These are phyloP conservation scores for Ooceraea biroi DNA, from an alignment of 1,140 invertebrate species.

Conservation along the genomic window DNA sequence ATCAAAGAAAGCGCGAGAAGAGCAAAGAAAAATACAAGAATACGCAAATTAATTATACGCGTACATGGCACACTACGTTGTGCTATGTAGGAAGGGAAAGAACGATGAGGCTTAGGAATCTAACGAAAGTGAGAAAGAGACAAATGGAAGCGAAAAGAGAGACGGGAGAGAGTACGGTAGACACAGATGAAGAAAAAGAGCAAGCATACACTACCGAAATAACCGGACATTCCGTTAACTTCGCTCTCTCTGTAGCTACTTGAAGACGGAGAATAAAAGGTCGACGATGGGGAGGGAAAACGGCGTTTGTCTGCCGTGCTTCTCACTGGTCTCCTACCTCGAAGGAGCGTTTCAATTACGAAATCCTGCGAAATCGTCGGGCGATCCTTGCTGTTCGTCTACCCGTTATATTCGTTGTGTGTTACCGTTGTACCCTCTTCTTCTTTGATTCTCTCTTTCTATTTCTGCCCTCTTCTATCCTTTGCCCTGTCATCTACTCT, in stretches of 20 bases:
- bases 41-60: conserved; percentile 40
- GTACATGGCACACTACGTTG: too few species aligned
- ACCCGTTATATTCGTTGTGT: conserved; percentile 69
- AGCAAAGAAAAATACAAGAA: conserved; percentile 1
- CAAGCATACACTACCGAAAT: conserved; percentile 71
- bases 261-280: conserved; percentile 68
- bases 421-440: conserved; percentile 27
- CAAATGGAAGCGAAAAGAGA: conserved; percentile 50
- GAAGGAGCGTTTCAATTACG: conserved; percentile 74
- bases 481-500: background rate
- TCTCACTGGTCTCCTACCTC: conserved; percentile 63
- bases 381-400: conserved; percentile 68
- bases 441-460: background rate
- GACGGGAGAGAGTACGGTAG: conserved; percentile 16
- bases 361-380: conserved; percentile 74
- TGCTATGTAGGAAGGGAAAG: background rate
- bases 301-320: conserved; percentile 68
- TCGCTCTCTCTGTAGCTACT: conserved; percentile 66
- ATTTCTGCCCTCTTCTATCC: background rate
- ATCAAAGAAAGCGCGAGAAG: conserved; percentile 44
- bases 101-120: conserved; percentile 49
- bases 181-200: conserved; percentile 33
- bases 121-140: conserved; percentile 57
- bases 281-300: conserved; percentile 44
- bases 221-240: conserved; percentile 78